Evolutionary conservation across 2,888 invertebrate genomes (phyloP).

Genomic region (Luffia ferchaultella): DNA sequence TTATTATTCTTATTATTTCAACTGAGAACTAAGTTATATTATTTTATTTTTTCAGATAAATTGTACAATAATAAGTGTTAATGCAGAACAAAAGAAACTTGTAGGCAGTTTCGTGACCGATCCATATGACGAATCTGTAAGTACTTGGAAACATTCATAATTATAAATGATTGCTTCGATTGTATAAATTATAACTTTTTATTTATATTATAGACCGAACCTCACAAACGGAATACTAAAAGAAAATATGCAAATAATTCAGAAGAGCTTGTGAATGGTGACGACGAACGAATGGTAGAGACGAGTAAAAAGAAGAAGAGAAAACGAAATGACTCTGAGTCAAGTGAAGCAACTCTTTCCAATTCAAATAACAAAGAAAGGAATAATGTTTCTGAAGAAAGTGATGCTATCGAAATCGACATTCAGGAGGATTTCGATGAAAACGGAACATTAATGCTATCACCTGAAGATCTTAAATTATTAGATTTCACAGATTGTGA

Average conservation of each 20-base stretch:
- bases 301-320: conserved; percentile 15
- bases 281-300: too few relatives aligned
- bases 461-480: conserved; percentile 29
- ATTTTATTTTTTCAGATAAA: conserved; percentile 42
- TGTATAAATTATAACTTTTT: neutral
- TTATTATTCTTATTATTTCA: too few relatives aligned
- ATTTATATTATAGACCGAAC: neutral
- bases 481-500: conserved; percentile 38
- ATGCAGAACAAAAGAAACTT: conserved; percentile 39
- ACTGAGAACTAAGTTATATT: too few relatives aligned
- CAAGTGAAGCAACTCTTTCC: neutral
- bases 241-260: neutral
- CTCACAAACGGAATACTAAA: neutral
- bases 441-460: conserved; percentile 21
- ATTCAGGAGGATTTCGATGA: conserved; percentile 14
- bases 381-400: conserved; percentile 14
- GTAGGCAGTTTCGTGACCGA: conserved; percentile 42
- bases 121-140: conserved; percentile 33
- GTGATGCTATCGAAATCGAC: conserved; percentile 8
- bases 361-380: too few relatives aligned
- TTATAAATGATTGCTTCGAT: neutral
- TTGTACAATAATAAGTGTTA: conserved; percentile 47
- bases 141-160: conserved; percentile 15
- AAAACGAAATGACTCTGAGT: conserved; percentile 9
- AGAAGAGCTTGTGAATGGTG: neutral